These are phyloP conservation scores for Seriola aureovittata DNA, from an alignment of 2,113 vertebrate genomes.

Conservation along the genomic window DNA sequence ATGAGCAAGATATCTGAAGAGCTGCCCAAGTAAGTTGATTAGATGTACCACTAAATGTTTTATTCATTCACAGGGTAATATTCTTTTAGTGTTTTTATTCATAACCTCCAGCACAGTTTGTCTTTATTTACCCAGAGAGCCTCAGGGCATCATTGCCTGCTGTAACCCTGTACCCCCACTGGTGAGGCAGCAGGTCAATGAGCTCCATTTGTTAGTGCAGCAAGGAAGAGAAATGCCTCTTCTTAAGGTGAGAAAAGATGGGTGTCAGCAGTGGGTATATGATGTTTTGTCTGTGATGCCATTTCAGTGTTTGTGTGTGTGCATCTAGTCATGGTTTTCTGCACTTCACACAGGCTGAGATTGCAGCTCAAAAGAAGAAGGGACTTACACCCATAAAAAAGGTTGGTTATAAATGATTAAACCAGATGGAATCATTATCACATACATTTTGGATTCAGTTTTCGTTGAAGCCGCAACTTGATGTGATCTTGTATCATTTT, in stretches of 20 bases:
- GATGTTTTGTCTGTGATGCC: too few relatives aligned
- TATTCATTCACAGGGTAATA: background rate
- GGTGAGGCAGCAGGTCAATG: constrained; percentile 94
- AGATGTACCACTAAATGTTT: background rate
- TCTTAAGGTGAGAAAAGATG: constrained; percentile 88
- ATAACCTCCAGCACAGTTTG: constrained; percentile 15
- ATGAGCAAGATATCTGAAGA: constrained; percentile 94
- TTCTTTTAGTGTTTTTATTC: constrained; percentile 23
- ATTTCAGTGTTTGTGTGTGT: background rate
- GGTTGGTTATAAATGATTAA: constrained; percentile 63
- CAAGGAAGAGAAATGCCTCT: constrained; percentile 94
- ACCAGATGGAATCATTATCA: too few relatives aligned
- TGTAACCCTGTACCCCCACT: constrained; percentile 95
- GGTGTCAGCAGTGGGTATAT: background rate
- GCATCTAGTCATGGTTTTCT: background rate
- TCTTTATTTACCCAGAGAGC: constrained; percentile 85
- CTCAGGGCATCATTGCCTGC: constrained; percentile 95
- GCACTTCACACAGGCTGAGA: constrained; percentile 74
- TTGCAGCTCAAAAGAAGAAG: constrained; percentile 78
- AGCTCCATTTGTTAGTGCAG: constrained; percentile 91
- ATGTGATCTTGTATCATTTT: constrained; percentile 43
- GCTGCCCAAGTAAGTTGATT: constrained; percentile 92
- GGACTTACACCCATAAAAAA: constrained; percentile 79
- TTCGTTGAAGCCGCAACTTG: background rate
- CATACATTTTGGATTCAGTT: background rate